Evolutionary conservation across 2,888 invertebrate genomes (phyloP).

Genomic region (Synanthedon formicaeformis): DNA sequence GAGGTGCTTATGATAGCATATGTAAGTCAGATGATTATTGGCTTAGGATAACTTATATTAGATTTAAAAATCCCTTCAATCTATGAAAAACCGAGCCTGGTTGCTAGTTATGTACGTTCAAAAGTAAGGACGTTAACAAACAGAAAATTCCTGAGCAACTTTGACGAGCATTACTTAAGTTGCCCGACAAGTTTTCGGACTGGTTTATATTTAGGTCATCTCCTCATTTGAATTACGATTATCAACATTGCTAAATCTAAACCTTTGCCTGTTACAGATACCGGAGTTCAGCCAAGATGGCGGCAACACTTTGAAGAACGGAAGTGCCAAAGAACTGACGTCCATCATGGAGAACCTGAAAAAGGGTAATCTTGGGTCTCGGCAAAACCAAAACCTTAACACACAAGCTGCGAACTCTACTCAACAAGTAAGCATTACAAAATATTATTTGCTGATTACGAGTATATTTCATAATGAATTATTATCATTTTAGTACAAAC

Average conservation of each 20-base stretch:
- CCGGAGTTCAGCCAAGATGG: slow-evolving; percentile 74
- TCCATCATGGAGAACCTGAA: slow-evolving; percentile 80
- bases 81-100: too few relatives aligned
- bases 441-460: too few relatives aligned
- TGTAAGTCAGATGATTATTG: too few relatives aligned
- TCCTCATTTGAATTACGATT: neutral
- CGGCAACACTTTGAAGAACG: slow-evolving; percentile 64
- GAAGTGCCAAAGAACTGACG: slow-evolving; percentile 71
- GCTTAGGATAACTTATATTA: too few relatives aligned
- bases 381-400: slow-evolving; percentile 57
- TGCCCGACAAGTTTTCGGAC: neutral
- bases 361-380: slow-evolving; percentile 70
- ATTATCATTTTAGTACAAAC: too few relatives aligned
- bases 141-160: neutral
- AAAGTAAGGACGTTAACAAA: too few relatives aligned
- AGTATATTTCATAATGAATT: too few relatives aligned
- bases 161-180: neutral
- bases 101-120: too few relatives aligned
- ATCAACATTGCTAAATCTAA: neutral
- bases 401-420: slow-evolving; percentile 68
- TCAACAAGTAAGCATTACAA: slow-evolving; percentile 56
- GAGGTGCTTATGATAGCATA: too few relatives aligned
- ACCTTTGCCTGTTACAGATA: slow-evolving; percentile 41
- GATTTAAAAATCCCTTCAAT: too few relatives aligned
- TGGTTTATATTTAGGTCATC: neutral